Base-by-base conservation (phyloP, 2,797 vertebrate genomes). In the Siniperca obscura region DNA sequence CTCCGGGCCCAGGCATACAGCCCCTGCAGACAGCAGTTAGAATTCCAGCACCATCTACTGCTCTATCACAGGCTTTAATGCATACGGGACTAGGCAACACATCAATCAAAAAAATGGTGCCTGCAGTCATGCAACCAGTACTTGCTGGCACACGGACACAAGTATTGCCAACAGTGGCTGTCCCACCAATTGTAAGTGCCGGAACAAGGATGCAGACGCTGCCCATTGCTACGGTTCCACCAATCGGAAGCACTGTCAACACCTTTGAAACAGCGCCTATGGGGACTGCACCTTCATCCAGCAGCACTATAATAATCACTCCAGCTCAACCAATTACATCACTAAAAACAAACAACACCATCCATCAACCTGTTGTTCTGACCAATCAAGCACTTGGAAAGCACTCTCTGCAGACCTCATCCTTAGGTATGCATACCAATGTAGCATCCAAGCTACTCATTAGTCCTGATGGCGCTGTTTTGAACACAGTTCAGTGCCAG, bases 381-480 rank as follows among this genome's bases (percentile, higher is more conserved):
- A 86, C 88, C 78, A 88, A 62, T 69, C 92, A 86, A 74, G 73
- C 78, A 62, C 77, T 89, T 85, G 86, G 75, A 82, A 94, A 92
- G 62, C 73, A 86, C 66, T 76, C 84, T 56, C 30, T 87, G 60
- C 92, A 90, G 84, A 76, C 86, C 77, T 95, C 89, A 76, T 59
- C 93, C 1, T 92, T 96, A 60, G 87, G 91, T 81, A 85, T 94
- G 89, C 94, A 95, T 68, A 91, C 94, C 74, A 95, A 93, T 69
- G 89, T 93, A 73, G 56, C 84, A 70, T 82, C 95, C 91, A 97
- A 97, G 91, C 93, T 98, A 60, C 93, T 98, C 83, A 94, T 97
- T 84, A 97, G 97, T 93, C 97, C 97, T 61, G 97, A 98, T 83
- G 96, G 96, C 76, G 96, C 96, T 17, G 93, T 98, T 95, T 87